A percentile compares a stretch with the other conserved stretches of the same genome.
These are phyloP conservation scores for Melitaea cinxia DNA, from an alignment of 1,140 invertebrate genomes.

Conservation along the genomic window DNA sequence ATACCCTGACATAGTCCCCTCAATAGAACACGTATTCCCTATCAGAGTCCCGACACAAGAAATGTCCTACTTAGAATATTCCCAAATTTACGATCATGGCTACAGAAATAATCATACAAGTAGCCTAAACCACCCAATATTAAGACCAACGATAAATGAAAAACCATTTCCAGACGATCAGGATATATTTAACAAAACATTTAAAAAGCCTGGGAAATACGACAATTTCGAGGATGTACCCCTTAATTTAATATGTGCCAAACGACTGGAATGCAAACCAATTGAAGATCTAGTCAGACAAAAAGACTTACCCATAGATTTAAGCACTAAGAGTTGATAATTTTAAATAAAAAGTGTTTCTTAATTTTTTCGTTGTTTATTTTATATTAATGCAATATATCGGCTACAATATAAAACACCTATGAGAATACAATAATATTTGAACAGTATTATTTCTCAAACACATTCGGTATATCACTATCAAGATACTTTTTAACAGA, in stretches of 20 bases:
- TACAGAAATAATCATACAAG: slow-evolving; percentile 66
- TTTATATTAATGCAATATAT: neutral
- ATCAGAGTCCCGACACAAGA: slow-evolving; percentile 62
- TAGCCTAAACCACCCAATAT: slow-evolving; percentile 52
- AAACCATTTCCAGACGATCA: slow-evolving; percentile 56
- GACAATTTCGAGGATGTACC: slow-evolving; percentile 53
- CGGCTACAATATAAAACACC: neutral
- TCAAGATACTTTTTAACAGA: neutral
- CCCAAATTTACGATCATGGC: slow-evolving; percentile 69
- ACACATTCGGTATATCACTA: neutral
- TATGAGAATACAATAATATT: neutral
- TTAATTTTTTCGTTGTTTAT: slow-evolving; percentile 13
- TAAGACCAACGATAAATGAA: slow-evolving; percentile 52
- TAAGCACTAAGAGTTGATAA: slow-evolving; percentile 74
- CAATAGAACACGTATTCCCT: slow-evolving; percentile 55
- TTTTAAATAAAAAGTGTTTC: slow-evolving; percentile 37
- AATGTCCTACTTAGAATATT: slow-evolving; percentile 70
- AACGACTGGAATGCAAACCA: slow-evolving; percentile 58
- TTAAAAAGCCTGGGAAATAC: slow-evolving; percentile 36
- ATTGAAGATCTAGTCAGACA: slow-evolving; percentile 65
- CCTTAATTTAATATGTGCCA: slow-evolving; percentile 69
- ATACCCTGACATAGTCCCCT: slow-evolving; percentile 60
- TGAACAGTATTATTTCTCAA: neutral
- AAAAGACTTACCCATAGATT: slow-evolving; percentile 75
- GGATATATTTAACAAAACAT: slow-evolving; percentile 42